Conservation (phyloP, 2,888 invertebrate genomes). For the Ernsta delagoae region DNA sequence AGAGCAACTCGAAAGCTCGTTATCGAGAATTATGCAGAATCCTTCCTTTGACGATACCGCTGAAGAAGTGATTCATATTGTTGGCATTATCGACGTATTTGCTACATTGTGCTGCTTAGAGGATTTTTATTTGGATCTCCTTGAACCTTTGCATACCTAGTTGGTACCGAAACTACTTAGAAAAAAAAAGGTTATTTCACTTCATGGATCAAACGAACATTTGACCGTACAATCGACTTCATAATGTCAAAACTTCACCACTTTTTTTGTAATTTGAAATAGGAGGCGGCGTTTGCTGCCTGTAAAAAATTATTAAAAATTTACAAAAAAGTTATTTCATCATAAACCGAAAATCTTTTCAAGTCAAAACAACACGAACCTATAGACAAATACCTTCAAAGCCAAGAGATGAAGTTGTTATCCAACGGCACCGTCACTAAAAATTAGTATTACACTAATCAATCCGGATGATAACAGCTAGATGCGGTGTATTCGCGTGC, state of each 20-base stretch:
- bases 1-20: slow-evolving; percentile 79
- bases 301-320: too few species aligned
- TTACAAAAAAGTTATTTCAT: too few species aligned
- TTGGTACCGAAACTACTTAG: slow-evolving; percentile 7
- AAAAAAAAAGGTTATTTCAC: not conserved
- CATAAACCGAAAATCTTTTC: too few species aligned
- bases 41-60: slow-evolving; percentile 66
- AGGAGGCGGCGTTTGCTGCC: too few species aligned
- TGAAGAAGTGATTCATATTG: slow-evolving; percentile 61
- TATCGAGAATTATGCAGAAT: slow-evolving; percentile 79
- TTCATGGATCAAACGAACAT: slow-evolving; percentile 9
- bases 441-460: not conserved
- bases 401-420: too few species aligned
- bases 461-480: slow-evolving; percentile 45
- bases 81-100: slow-evolving; percentile 46
- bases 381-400: too few species aligned
- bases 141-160: slow-evolving; percentile 12
- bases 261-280: too few species aligned
- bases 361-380: too few species aligned
- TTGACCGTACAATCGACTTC: not conserved
- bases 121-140: slow-evolving; percentile 12
- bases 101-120: slow-evolving; percentile 3
- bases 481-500: slow-evolving; percentile 61
- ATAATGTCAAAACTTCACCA: too few species aligned
- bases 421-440: not conserved